A percentile compares a stretch with the other conserved stretches of the same genome.
Conservation (phyloP, 2,113 vertebrate genomes). For the Atherinomorus stipes region DNA sequence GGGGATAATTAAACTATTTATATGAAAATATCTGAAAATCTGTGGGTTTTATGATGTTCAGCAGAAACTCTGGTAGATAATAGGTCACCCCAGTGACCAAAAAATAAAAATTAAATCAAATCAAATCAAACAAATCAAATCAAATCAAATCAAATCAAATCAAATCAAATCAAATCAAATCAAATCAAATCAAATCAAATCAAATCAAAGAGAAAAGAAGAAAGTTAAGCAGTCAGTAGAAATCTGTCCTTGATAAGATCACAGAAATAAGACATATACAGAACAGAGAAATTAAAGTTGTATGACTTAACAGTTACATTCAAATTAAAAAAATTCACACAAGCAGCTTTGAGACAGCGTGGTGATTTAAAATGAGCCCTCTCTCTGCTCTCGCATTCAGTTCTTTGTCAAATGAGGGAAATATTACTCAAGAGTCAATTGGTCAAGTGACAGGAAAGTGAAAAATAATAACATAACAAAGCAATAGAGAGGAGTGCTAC, state of each 20-base stretch:
- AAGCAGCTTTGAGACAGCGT: slow-evolving; percentile 3
- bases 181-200: too few species aligned
- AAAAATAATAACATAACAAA: slow-evolving; percentile 57
- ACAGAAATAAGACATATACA: slow-evolving; percentile 16
- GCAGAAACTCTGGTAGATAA: background rate
- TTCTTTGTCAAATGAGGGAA: slow-evolving; percentile 29
- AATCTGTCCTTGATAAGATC: slow-evolving; percentile 4
- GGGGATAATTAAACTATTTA: background rate
- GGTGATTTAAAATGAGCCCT: slow-evolving; percentile 9
- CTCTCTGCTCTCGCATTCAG: slow-evolving; percentile 12
- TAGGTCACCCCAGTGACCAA: background rate
- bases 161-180: too few species aligned
- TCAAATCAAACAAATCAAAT: too few species aligned
- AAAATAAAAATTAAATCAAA: background rate
- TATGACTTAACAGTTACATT: too few species aligned
- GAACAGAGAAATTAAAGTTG: background rate
- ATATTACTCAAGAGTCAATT: slow-evolving; percentile 13
- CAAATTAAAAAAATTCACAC: background rate
- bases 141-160: too few species aligned
- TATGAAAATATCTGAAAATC: background rate
- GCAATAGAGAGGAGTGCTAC: slow-evolving; percentile 18
- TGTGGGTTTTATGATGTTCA: background rate
- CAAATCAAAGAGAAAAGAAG: background rate
- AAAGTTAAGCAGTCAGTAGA: background rate
- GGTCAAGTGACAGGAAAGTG: slow-evolving; percentile 51